Base-by-base conservation (phyloP, 2,888 invertebrate genomes). In the Hecatera dysodea region DNA sequence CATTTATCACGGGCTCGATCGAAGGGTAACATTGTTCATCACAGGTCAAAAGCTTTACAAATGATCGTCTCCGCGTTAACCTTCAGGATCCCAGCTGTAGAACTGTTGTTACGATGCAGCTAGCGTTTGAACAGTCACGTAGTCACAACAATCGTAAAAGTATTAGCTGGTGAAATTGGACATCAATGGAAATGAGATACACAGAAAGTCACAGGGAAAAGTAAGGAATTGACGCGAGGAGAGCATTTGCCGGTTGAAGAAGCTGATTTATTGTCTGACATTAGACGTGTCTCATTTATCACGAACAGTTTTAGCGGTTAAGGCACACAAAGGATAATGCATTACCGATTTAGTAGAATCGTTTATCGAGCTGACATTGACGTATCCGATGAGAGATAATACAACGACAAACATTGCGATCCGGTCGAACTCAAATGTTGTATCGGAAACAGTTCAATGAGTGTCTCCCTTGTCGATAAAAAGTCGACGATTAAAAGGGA, bases 241-340 rank as follows among this genome's bases (percentile, higher is more conserved):
- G 82, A 89, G 85, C 85, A 88, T 87, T 88, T 86, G 88, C 87
- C 77, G 84, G 78, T 86, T 87, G 87, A 89, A 88, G 89, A 89
- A 88, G 80, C 90, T 92, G 92, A 93, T 93, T 93, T 92, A 93
- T 92, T 85, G 88, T 83, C 83, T 82, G 88, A 86, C 90, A 90
- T 91, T 90, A 90, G 91, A 91, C 90, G 87, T 87, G 88, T 88
- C 90, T 93, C 91, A 91, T 94, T 93, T 91, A 93, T 93, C 92
- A 93, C 86, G 82, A 89, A 89, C 88, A 89, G 90, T 91, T 93
- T 93, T 92, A 92, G 89, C 90, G 88, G 88, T 84, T 86, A 83
- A 90, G 86, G 87, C 80, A 90, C 87, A 92, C 90, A 92, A 92
- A 91, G 90, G 91, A 89, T 91, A 90, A 92, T 88, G 88, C 86